Percentiles rank a stretch among this genome's conserved stretches.
These are phyloP conservation scores for Teleopsis dalmanni DNA, from an alignment of 1,140 invertebrate genomes.

Conservation along the genomic window DNA sequence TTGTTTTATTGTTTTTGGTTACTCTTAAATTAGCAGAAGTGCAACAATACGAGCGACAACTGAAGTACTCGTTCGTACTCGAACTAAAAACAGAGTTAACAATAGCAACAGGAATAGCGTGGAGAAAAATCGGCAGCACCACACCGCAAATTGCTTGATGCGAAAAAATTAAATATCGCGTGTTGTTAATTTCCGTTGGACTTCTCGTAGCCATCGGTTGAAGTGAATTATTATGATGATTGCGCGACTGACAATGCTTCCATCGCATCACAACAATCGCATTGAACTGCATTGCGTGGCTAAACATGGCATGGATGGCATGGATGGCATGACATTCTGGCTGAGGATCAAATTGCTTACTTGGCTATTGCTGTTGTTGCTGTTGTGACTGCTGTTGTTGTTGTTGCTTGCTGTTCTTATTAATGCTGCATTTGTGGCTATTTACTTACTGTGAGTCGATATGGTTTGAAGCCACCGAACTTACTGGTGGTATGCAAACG, in stretches of 20 bases:
- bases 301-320: neutral
- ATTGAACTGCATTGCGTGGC: neutral
- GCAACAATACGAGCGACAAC: neutral
- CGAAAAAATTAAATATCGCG: slow-evolving; percentile 3
- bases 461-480: too few species aligned
- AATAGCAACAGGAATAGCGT: neutral
- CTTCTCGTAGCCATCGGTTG: neutral
- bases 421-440: too few species aligned
- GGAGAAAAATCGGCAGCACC: neutral
- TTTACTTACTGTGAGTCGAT: too few species aligned
- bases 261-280: neutral
- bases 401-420: too few species aligned
- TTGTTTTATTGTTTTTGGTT: too few species aligned
- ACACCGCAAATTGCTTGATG: neutral
- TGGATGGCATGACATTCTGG: neutral
- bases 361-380: too few species aligned
- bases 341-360: slow-evolving; percentile 6
- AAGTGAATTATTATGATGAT: slow-evolving; percentile 8
- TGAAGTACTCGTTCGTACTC: too few species aligned
- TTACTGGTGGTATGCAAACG: too few species aligned
- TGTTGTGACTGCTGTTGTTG: too few species aligned
- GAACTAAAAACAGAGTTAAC: too few species aligned
- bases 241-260: neutral
- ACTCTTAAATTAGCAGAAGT: neutral
- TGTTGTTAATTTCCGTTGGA: slow-evolving; percentile 6